A percentile compares a stretch with the other conserved stretches of the same genome.
These are phyloP conservation scores for Merodon equestris DNA, from an alignment of 2,888 invertebrate genomes.

Conservation along the genomic window DNA sequence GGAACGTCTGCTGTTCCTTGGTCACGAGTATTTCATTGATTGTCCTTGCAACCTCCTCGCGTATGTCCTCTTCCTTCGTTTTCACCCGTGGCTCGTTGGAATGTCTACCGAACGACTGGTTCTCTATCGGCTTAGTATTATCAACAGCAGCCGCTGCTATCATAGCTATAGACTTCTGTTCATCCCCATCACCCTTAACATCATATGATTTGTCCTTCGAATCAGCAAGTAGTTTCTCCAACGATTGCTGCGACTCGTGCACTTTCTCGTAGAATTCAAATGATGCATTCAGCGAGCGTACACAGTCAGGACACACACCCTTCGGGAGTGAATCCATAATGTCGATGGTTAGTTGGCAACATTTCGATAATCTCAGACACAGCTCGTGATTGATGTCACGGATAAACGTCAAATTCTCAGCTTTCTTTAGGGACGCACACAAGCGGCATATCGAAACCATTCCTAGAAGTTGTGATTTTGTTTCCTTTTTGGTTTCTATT, in stretches of 20 bases:
- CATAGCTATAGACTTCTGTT: conserved; percentile 14
- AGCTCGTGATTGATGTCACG: conserved; percentile 69
- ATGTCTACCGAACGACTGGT: neutral
- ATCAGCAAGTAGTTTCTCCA: conserved; percentile 60
- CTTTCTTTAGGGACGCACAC: conserved; percentile 73
- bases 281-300: conserved; percentile 68
- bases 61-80: neutral
- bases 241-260: conserved; percentile 72
- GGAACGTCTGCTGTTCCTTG: conserved; percentile 6
- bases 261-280: conserved; percentile 71
- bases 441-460: conserved; percentile 72
- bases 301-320: conserved; percentile 72
- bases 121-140: no score
- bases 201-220: neutral
- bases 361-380: conserved; percentile 69
- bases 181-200: neutral
- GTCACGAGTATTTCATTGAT: conserved; percentile 24
- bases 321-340: conserved; percentile 71
- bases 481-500: neutral
- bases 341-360: conserved; percentile 71
- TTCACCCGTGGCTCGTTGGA: neutral
- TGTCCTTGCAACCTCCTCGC: neutral
- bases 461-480: neutral
- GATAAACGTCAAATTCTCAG: conserved; percentile 67
- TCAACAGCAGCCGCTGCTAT: conserved; percentile 12